phyloP scores from a whole-genome alignment of 2,113 vertebrate species.

The Cottus gobio region DNA sequence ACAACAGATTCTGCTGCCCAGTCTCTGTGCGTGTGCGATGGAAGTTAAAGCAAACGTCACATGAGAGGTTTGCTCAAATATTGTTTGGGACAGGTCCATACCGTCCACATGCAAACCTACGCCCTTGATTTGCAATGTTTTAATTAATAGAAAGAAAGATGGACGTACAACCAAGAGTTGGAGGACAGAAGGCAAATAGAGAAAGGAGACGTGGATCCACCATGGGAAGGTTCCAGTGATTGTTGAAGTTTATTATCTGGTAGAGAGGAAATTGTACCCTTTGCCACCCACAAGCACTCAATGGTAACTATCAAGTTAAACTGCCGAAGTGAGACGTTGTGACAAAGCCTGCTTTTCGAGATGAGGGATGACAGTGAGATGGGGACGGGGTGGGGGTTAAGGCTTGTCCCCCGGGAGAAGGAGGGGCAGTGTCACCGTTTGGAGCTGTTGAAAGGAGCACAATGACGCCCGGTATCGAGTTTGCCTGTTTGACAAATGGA shows the following conservation, averaged over 20 bases:
- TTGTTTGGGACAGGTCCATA: neutral
- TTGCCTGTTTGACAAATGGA: constrained; percentile 85
- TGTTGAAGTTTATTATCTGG: constrained; percentile 78
- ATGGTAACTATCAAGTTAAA: constrained; percentile 84
- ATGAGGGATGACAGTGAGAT: constrained; percentile 79
- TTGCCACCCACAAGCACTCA: constrained; percentile 83
- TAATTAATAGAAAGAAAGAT: constrained; percentile 66
- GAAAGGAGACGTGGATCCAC: constrained; percentile 54
- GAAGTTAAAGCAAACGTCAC: neutral
- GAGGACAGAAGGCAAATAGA: constrained; percentile 52
- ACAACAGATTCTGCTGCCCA: too few species aligned
- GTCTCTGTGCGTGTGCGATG: too few species aligned
- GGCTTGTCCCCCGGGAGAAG: constrained; percentile 78
- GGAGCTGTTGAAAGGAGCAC: constrained; percentile 81
- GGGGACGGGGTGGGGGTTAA: constrained; percentile 74
- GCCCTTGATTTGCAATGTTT: constrained; percentile 44
- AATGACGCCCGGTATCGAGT: constrained; percentile 78
- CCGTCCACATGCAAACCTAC: neutral
- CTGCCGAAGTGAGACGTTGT: constrained; percentile 80
- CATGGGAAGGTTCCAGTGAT: constrained; percentile 75
- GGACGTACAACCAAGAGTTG: constrained; percentile 56
- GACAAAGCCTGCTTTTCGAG: constrained; percentile 82
- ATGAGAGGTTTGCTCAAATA: neutral
- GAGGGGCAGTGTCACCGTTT: constrained; percentile 83
- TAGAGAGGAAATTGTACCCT: constrained; percentile 80